Evolutionary conservation across 1,140 invertebrate species (phyloP), one percentile per base, ranked within the genome.

Genomic region (Sitophilus oryzae): DNA sequence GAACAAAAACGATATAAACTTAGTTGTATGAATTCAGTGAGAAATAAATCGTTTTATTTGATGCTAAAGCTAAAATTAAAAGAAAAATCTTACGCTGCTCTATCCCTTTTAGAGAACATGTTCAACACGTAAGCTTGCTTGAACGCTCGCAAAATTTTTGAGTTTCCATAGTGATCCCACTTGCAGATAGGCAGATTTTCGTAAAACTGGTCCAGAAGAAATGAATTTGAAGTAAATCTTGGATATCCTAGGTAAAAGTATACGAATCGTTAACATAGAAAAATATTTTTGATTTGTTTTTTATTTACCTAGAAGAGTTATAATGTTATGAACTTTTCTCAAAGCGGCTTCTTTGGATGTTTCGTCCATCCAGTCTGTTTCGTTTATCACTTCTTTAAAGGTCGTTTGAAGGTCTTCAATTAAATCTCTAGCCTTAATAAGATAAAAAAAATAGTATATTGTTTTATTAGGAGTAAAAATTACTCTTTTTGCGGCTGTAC

Each of bases 301-400:
- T 40, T 40, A 19, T 16, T 46, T 47, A 54, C 53, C 69, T 16
- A 67, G 36, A 5, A 70, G 51, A 1, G 48, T 58, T 15, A 67
- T 52, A 45, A 68, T 64, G 6, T 65, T 66, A 3, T 61, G 20
- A 2, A 60, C 59, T 60, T 71, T 71, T 15, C 37, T 47, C 14
- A 54, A 46, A 4, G 66, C 65, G 5, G 55, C 43, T 14, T 30
- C 49, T 54, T 60, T 65, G 3, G 65, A 59, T 10, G 49, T 4
- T 1, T 74, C 71, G 66, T 91, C 88, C 86, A 92, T 90, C 89
- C 89, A 92, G 10, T 83, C 76, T 9, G 87, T 72, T 56, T 81
- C 75, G 0, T 76, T 64, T 0, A 91, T 76, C 44, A 85, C 78
- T 25, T 82, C 80, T 30, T 84, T 78, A 68, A 91, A 91, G 1